phyloP scores from a whole-genome alignment of 1,140 invertebrate species.

The Drosophila elegans region DNA sequence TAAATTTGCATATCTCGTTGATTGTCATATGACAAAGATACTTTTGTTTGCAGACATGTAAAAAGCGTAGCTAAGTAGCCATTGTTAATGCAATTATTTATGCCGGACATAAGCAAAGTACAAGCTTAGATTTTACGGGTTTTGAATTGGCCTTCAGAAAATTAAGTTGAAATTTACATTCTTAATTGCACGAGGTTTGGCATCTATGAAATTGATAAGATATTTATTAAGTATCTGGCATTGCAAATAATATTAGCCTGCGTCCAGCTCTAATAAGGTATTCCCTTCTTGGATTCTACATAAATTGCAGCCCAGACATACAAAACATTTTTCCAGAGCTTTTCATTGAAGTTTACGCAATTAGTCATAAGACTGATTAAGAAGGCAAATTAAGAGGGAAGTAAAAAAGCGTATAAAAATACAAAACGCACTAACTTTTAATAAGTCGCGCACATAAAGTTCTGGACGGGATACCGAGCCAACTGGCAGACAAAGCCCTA shows the following conservation, averaged over 20 bases:
- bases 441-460: slow-evolving; percentile 69
- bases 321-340: slow-evolving; percentile 18
- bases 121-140: background rate
- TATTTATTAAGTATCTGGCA: no score
- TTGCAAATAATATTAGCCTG: no score
- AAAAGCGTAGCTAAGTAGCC: slow-evolving; percentile 36
- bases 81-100: slow-evolving; percentile 6
- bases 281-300: background rate
- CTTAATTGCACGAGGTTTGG: no score
- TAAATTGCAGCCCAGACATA: slow-evolving; percentile 3
- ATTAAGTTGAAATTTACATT: background rate
- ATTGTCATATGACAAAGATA: slow-evolving; percentile 32
- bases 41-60: slow-evolving; percentile 45
- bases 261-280: no score
- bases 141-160: background rate
- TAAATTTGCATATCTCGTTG: slow-evolving; percentile 67
- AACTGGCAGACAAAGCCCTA: slow-evolving; percentile 39
- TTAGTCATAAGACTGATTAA: slow-evolving; percentile 72
- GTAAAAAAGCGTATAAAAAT: slow-evolving; percentile 34
- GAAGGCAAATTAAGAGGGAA: slow-evolving; percentile 56
- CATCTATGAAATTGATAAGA: no score
- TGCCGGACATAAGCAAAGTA: background rate
- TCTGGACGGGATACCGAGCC: slow-evolving; percentile 28
- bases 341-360: slow-evolving; percentile 41
- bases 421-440: slow-evolving; percentile 61